A percentile compares a stretch with the other conserved stretches of the same genome.
phyloP scores from a whole-genome alignment of 1,140 invertebrate species.

The Drosophila micromelanica region DNA sequence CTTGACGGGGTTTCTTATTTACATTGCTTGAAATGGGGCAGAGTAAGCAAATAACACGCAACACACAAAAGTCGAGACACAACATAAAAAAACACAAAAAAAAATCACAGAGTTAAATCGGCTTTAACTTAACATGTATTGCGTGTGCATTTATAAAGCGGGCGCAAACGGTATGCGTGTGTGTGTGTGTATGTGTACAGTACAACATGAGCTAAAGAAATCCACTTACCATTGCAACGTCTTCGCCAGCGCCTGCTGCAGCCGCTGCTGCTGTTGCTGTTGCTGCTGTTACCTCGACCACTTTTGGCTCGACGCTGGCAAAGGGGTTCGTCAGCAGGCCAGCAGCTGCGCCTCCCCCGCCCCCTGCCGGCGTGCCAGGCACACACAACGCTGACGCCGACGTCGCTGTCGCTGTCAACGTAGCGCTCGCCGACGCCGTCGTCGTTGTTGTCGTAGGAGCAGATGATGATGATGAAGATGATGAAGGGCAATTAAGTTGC shows the following conservation, averaged over 20 bases:
- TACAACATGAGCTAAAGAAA: slow-evolving; percentile 48
- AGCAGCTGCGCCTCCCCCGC: slow-evolving; percentile 29
- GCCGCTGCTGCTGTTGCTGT: slow-evolving; percentile 19
- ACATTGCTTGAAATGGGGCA: slow-evolving; percentile 48
- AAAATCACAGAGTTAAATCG: slow-evolving; percentile 69
- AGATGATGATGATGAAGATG: slow-evolving; percentile 29
- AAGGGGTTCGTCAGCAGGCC: slow-evolving; percentile 39
- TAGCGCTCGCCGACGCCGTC: slow-evolving; percentile 12
- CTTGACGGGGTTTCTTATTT: slow-evolving; percentile 49
- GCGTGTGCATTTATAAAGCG: slow-evolving; percentile 3
- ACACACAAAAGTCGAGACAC: slow-evolving; percentile 43
- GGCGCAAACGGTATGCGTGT: neutral
- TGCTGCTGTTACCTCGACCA: slow-evolving; percentile 8
- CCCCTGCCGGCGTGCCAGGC: slow-evolving; percentile 8
- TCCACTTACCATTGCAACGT: slow-evolving; percentile 75
- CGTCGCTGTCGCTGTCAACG: slow-evolving; percentile 4
- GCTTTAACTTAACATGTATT: slow-evolving; percentile 62
- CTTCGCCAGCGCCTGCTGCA: slow-evolving; percentile 45
- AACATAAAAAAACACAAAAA: slow-evolving; percentile 37
- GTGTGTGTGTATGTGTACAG: slow-evolving; percentile 32
- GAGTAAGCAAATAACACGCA: slow-evolving; percentile 67
- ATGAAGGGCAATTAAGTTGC: slow-evolving; percentile 65
- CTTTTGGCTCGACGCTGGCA: slow-evolving; percentile 34
- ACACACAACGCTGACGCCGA: slow-evolving; percentile 1
- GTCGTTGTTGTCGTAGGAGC: slow-evolving; percentile 33